phyloP scores from a whole-genome alignment of 2,113 vertebrate genomes.

The Grus americana region DNA sequence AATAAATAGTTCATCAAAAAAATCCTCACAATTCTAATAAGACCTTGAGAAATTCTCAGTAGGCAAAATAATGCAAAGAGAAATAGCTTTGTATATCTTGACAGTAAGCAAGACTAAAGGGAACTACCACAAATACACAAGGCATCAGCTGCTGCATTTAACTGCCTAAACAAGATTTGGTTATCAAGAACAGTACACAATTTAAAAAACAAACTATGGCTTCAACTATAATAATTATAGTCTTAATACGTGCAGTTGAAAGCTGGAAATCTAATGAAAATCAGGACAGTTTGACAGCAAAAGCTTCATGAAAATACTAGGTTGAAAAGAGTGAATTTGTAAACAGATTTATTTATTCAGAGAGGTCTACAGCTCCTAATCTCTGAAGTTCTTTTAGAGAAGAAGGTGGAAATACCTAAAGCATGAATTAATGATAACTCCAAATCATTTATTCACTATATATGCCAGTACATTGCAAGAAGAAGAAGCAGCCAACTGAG shows the following conservation, averaged over 20 bases:
- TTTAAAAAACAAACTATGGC: background rate
- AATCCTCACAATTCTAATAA: background rate
- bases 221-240: background rate
- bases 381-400: background rate
- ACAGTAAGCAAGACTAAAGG: background rate
- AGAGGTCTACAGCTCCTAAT: background rate
- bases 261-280: background rate
- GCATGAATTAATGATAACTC: background rate
- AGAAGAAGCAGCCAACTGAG: background rate
- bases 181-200: background rate
- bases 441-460: background rate
- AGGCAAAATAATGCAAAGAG: background rate
- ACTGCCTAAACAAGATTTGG: background rate
- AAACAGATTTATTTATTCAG: conserved; percentile 22
- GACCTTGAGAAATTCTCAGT: background rate
- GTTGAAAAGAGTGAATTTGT: conserved; percentile 2
- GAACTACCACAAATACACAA: background rate
- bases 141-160: background rate
- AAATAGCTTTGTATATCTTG: background rate
- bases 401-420: background rate
- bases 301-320: background rate
- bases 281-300: background rate
- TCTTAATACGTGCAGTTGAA: background rate
- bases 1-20: background rate
- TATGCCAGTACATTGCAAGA: background rate